Evolutionary conservation across 2,888 invertebrate genomes (phyloP).

Genomic region (Protodeltote pygarga): DNA sequence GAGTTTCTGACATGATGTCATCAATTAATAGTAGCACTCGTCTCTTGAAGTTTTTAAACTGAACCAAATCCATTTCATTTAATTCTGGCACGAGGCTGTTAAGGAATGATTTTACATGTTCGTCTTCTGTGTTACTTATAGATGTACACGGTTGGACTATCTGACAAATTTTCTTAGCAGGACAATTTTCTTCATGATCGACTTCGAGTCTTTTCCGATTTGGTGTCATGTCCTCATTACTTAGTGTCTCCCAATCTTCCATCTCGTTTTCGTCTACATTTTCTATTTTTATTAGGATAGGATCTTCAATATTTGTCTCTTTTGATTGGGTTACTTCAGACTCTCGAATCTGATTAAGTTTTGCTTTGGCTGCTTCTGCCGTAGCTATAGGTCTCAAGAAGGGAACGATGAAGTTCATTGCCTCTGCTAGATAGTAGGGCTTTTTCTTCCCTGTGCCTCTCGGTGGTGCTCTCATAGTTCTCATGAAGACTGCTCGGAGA

Average conservation of each 20-base stretch:
- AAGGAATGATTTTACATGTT: conserved; percentile 40
- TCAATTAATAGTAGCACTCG: conserved; percentile 46
- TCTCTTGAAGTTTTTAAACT: conserved; percentile 54
- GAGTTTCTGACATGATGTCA: conserved; percentile 37
- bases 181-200: neutral
- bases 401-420: conserved; percentile 41
- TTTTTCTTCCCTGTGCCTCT: conserved; percentile 33
- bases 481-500: conserved; percentile 46
- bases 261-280: conserved; percentile 3
- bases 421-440: conserved; percentile 47
- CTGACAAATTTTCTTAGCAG: neutral
- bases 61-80: conserved; percentile 46
- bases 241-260: neutral
- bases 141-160: conserved; percentile 9
- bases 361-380: conserved; percentile 7
- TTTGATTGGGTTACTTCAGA: neutral
- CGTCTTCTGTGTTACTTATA: no score
- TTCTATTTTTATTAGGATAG: conserved; percentile 10
- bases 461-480: conserved; percentile 33
- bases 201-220: conserved; percentile 18
- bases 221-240: neutral
- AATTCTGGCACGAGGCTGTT: conserved; percentile 53
- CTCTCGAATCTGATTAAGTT: neutral
- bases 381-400: conserved; percentile 25
- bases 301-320: neutral